Base-by-base conservation (phyloP, 2,797 vertebrate species). In the Eulemur rubriventer region DNA sequence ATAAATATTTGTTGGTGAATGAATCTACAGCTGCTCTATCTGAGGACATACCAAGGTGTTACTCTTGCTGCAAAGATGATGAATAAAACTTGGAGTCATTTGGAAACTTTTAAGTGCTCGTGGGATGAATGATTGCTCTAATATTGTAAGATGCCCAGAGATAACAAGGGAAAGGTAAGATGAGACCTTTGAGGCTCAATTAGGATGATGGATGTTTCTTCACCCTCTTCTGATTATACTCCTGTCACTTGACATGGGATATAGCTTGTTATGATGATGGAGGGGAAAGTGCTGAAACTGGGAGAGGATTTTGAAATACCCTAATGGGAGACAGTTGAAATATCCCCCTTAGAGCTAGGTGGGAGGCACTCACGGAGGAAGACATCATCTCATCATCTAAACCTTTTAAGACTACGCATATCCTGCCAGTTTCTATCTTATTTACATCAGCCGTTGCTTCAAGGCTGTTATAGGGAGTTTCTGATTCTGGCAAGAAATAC, bases 261-360 rank as follows among this genome's bases (percentile, higher is more conserved):
- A 7, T 87, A 81, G 73, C 91, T 96, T 95, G 78, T 98, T 97
- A 97, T 38, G 26, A 67, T 97, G 91, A 94, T 80, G 24, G 84
- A 97, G 46, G n/a, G 73, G 67, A 94, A 17, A 82, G 12, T 89
- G 82, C 65, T 94, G 50, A 86, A 90, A 81, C 78, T 43, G 76
- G 46, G 33, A 91, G 52, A 94, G n/a, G n/a, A 73, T 6, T 73
- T 22, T 69, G 80, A 96, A 76, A 48, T 50, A 57, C 76, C 83
- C 2, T 75, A 81, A 85, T 59, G 30, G 57, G 78, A 95, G 46
- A 57, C 10, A 26, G 92, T 52, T 97, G 67, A 52, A 89, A 92
- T 35, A 48, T 50, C 13, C 9, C 57, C 46, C 43, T 75, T 61
- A 70, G 61, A 83, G 33, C 38, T 80, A 78, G 26, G 48, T 61